These are phyloP conservation scores for Ectemnius continuus DNA, from an alignment of 2,888 invertebrate species.

Conservation along the genomic window DNA sequence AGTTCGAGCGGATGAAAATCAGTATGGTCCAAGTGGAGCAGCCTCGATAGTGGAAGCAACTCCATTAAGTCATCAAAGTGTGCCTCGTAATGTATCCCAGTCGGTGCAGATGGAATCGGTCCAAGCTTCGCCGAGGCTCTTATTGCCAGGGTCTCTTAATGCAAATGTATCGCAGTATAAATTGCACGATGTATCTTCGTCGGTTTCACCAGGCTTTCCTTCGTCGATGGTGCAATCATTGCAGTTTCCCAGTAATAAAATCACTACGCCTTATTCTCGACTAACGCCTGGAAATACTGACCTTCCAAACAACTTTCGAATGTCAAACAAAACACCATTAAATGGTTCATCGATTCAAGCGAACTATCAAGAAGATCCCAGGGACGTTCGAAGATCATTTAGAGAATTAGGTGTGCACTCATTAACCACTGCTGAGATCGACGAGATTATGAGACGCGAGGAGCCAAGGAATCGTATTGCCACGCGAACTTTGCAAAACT, in stretches of 20 bases:
- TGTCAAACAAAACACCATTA: not conserved
- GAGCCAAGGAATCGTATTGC: constrained; percentile 2
- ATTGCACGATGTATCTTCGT: not conserved
- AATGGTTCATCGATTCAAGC: too few relatives aligned
- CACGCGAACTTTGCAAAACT: not conserved
- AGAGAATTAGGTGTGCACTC: constrained; percentile 11
- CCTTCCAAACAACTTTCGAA: not conserved
- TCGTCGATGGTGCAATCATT: constrained; percentile 3
- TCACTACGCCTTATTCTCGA: not conserved
- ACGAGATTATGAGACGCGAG: constrained; percentile 18
- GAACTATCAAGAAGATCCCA: constrained; percentile 2
- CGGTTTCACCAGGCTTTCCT: not conserved
- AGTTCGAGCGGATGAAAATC: not conserved
- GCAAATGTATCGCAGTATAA: constrained; percentile 1
- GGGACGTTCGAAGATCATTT: constrained; percentile 7
- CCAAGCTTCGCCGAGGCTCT: constrained; percentile 15
- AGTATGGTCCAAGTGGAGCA: not conserved
- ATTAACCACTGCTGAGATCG: constrained; percentile 18
- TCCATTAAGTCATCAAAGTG: constrained; percentile 1
- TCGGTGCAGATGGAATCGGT: constrained; percentile 15
- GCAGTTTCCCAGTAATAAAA: constrained; percentile 4
- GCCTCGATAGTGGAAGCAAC: not conserved
- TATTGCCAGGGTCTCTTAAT: not conserved
- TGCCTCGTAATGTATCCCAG: constrained; percentile 4
- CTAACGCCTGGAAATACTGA: not conserved